A percentile compares a stretch with the other conserved stretches of the same genome.
These are phyloP conservation scores for Zaprionus africanus DNA, from an alignment of 1,140 invertebrate genomes.

Conservation along the genomic window DNA sequence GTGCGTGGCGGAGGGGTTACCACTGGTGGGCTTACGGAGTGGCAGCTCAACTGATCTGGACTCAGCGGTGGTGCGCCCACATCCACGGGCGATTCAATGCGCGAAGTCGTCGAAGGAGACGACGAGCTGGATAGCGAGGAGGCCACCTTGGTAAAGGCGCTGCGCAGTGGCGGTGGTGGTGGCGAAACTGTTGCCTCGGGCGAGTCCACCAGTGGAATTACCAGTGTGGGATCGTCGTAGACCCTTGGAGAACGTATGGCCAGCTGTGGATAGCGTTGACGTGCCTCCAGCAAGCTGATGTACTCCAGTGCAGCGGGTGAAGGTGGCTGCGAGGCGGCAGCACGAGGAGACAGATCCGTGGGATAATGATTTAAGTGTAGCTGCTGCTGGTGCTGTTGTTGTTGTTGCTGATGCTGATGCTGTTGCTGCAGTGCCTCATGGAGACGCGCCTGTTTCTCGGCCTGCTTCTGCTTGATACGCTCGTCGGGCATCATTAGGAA, in stretches of 20 bases:
- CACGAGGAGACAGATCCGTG: constrained; percentile 66
- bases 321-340: constrained; percentile 62
- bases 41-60: constrained; percentile 90
- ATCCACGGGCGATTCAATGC: constrained; percentile 69
- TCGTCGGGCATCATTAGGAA: constrained; percentile 94
- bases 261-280: constrained; percentile 76
- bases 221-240: constrained; percentile 80
- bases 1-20: constrained; percentile 85
- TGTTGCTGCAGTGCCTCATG: constrained; percentile 81
- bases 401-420: constrained; percentile 48
- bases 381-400: constrained; percentile 55
- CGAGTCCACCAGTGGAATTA: constrained; percentile 65
- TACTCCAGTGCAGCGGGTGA: constrained; percentile 70
- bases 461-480: constrained; percentile 89
- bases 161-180: constrained; percentile 85
- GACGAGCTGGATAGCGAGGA: constrained; percentile 85
- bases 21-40: constrained; percentile 90
- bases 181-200: constrained; percentile 63
- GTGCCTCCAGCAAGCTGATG: constrained; percentile 70
- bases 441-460: constrained; percentile 86
- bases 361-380: constrained; percentile 58
- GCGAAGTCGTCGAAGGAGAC: constrained; percentile 84
- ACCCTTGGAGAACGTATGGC: constrained; percentile 71
- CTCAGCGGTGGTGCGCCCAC: constrained; percentile 88
- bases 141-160: constrained; percentile 92